Base-by-base conservation (phyloP, 2,888 invertebrate genomes). In the Achlya flavicornis region DNA sequence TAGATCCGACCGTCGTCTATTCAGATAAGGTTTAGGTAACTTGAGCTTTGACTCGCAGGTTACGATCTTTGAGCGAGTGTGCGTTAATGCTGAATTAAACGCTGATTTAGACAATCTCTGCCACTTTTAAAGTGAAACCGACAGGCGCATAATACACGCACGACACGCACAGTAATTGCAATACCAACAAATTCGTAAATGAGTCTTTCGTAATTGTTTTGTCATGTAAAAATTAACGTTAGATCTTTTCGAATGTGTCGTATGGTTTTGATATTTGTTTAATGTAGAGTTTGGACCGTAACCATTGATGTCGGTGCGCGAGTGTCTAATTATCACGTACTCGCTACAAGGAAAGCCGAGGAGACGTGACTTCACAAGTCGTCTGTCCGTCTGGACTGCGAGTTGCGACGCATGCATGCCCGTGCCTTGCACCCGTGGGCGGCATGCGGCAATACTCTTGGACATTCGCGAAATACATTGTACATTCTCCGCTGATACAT, bases 291-390 rank as follows among this genome's bases (percentile, higher is more conserved):
- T 48, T 16, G 48, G 48, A 0, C 2, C 53, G 14, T 53, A 19
- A 19, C 19, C 19, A 53, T 53, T 7, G 10, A 46, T 6, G 53
- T 53, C 19, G 16, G 19, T 53, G n/a, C 4, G 16, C 53, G 19
- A 53, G 16, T 19, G 53, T 53, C 53, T 19, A 53, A 53, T 53
- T 53, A 53, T 19, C 53, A 53, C 53, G 53, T 53, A 4, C 5
- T 48, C 16, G 48, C 19, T 46, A 46, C 19, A 19, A 19, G 7
- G 53, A 16, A 3, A 53, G 53, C 19, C 10, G 53, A 53, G 10
- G 53, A n/a, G 53, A 53, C 53, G 53, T 53, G 53, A 53, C 53
- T 53, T n/a, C 46, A n/a, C n/a, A 46, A 46, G n/a, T 6, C 35
- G 35, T 4, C 35, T 6, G 41, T 7, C 38, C 10, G 10, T 41